Evolutionary conservation across 2,797 vertebrate species (phyloP), one percentile per base, ranked within the genome.

Genomic region (Catharus ustulatus): DNA sequence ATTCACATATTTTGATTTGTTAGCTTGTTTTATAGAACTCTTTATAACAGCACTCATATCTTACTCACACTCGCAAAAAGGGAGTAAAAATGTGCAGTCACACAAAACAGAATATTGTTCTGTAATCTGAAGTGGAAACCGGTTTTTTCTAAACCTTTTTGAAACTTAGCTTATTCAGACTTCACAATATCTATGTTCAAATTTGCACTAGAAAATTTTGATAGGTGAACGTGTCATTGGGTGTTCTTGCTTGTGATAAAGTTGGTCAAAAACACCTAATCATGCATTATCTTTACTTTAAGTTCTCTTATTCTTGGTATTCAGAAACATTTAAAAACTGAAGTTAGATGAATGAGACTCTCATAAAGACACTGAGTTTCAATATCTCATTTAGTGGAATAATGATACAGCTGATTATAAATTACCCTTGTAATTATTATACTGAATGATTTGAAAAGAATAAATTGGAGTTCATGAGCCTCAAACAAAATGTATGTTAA

Each of bases 371-470:
- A 20, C 7, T 46, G 23, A 75, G 4, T 72, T 82, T 90, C 42
- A 93, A 75, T 68, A 68, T 42, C 17, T 81, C 58, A 78, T 90
- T 89, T 79, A 27, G 61, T 32, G 55, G 32, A 91, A 87, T 42
- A 83, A 85, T 51, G 15, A 71, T 45, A 55, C 3, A 51, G 17
- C 18, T 94, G 76, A 80, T 83, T 95, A 55, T 73, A 62, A 91
- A 93, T 79, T 69, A 76, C 9, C 15, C 30, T 77, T 89, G 21
- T 73, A 24, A 75, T 75, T 57, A 75, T 61, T 57, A 34, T 46
- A 26, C 6, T 75, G 58, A 74, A 92, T 30, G 7, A 45, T 57
- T n/a, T 84, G 30, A 80, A 63, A 88, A 80, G 11, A 48, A 74
- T 55, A 48, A 86, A 88, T 71, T 84, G 4, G 7, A 71, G 36